Base-by-base conservation (phyloP, 2,888 invertebrate genomes). In the Amblyteles armatorius region DNA sequence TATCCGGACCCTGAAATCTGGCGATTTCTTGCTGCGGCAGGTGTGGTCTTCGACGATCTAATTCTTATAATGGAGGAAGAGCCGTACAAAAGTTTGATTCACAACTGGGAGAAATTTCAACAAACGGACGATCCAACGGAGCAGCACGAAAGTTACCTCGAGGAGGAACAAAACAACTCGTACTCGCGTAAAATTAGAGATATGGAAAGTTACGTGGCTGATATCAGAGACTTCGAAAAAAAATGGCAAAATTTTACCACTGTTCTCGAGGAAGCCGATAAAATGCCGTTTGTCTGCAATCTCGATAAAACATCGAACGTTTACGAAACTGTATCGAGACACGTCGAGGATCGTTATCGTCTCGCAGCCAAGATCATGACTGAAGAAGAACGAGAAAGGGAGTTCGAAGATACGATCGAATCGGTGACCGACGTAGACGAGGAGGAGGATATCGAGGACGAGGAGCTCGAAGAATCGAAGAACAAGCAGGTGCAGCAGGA, bases 21-120 rank as follows among this genome's bases (percentile, higher is more conserved):
- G 94, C 91, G 91, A 68, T 92, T 92, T 82, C 90, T 96, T 13
- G 88, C 86, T 7, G 93, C 94, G 44, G 92, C 94, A 3, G 94
- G 95, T 84, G 91, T 94, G 76, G 88, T 94, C 26, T 95, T 96
- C 29, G 95, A 96, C 90, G 94, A 96, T 87, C 94, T 95, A 0
- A 93, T 96, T 87, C 91, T 95, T 52, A 90, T 96, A 74, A 94
- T 94, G 73, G 95, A 96, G 91, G 94, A 94, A 76, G 94, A 94
- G 60, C 88, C 94, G 19, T 95, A 95, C 87, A 88, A 91, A 36
- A 93, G 91, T 87, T 92, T 95, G 83, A 69, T 91, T 22, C 79
- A 92, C 16, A 91, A 91, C 40, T 91, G 89, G 89, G 50, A 44
- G n/a, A 57, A 68, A 63, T 79, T 72, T 48, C 67, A 82, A 76